Evolutionary conservation across 2,797 vertebrate species (phyloP).

Genomic region (Squalus acanthias): DNA sequence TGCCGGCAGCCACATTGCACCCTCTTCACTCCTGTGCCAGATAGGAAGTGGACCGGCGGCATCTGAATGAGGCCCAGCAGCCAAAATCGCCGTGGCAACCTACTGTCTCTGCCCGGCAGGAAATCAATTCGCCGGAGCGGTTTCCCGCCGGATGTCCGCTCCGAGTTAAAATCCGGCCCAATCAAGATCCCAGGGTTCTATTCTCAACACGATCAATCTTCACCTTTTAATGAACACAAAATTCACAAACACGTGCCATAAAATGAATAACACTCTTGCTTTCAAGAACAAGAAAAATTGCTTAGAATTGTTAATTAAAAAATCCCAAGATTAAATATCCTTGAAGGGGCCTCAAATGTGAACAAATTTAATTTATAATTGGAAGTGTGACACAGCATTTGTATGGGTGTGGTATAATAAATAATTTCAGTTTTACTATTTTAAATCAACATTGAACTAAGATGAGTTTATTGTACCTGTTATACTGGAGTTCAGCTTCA

Average conservation of each 20-base stretch:
- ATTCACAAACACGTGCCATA: background rate
- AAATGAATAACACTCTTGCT: background rate
- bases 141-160: background rate
- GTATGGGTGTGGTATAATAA: background rate
- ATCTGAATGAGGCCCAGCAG: too few species aligned
- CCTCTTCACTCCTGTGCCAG: too few species aligned
- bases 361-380: background rate
- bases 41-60: too few species aligned
- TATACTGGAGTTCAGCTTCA: background rate
- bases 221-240: slow-evolving; percentile 1
- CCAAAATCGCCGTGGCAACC: too few species aligned
- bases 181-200: too few species aligned
- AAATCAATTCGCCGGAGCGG: background rate
- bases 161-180: background rate
- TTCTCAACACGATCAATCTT: background rate
- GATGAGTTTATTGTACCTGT: background rate
- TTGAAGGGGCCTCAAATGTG: background rate
- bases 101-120: background rate
- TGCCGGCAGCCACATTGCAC: too few species aligned
- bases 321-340: background rate
- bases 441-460: background rate
- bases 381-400: background rate
- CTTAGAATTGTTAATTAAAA: background rate
- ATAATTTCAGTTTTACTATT: background rate
- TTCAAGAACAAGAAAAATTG: background rate